A percentile compares a stretch with the other conserved stretches of the same genome.
phyloP scores from a whole-genome alignment of 2,888 invertebrate species.

The Agrilus biguttatus region DNA sequence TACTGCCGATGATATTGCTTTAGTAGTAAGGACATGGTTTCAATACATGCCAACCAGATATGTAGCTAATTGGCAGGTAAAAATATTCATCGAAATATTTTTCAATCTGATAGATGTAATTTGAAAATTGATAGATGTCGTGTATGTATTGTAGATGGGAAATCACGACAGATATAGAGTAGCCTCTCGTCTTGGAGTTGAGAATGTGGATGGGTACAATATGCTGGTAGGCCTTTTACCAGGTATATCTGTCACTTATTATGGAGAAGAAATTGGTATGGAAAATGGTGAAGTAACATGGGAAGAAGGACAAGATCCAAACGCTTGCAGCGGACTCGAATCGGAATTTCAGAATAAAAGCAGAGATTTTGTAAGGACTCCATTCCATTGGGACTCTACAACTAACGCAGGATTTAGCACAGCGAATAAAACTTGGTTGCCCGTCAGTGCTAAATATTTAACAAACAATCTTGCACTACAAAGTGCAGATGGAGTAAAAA shows the following conservation, averaged over 20 bases:
- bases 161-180: conserved; percentile 64
- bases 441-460: conserved; percentile 46
- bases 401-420: conserved; percentile 41
- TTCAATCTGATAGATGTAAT: no score
- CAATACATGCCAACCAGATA: conserved; percentile 44
- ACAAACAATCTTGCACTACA: conserved; percentile 44
- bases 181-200: conserved; percentile 51
- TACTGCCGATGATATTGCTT: conserved; percentile 44
- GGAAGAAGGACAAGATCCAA: conserved; percentile 38
- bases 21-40: conserved; percentile 48
- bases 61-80: conserved; percentile 65
- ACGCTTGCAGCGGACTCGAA: conserved; percentile 40
- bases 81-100: conserved; percentile 16
- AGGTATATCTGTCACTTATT: conserved; percentile 74
- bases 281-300: conserved; percentile 39
- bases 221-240: conserved; percentile 71
- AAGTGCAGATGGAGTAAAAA: conserved; percentile 25
- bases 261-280: conserved; percentile 74
- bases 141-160: conserved; percentile 37
- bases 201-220: conserved; percentile 65
- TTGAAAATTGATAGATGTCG: not conserved
- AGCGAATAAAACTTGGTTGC: conserved; percentile 47
- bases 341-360: conserved; percentile 42
- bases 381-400: conserved; percentile 61
- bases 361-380: conserved; percentile 64